Conservation (phyloP, 2,113 vertebrate species). For the Thamnophis sirtalis region DNA sequence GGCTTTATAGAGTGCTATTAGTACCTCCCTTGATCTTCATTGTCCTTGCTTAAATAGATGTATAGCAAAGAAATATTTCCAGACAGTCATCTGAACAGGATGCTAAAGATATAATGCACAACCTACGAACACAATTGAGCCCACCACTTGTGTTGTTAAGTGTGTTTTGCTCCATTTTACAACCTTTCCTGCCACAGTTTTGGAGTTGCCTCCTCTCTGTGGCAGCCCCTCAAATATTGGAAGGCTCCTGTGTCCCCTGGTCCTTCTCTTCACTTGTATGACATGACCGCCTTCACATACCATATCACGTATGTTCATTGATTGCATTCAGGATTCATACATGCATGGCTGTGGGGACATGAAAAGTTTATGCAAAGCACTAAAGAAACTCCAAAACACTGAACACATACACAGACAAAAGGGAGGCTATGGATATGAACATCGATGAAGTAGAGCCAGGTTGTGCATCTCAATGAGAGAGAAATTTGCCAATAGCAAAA, state of each 20-base stretch:
- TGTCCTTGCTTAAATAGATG: no score
- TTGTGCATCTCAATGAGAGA: not conserved
- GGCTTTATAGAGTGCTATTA: no score
- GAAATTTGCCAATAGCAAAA: no score
- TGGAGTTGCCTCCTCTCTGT: no score
- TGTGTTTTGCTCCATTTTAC: not conserved
- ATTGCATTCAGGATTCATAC: not conserved
- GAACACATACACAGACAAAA: not conserved
- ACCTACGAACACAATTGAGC: not conserved
- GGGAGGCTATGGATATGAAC: not conserved
- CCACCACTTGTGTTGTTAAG: not conserved
- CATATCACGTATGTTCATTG: not conserved
- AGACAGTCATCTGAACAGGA: no score
- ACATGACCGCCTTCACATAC: not conserved
- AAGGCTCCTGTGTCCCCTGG: no score
- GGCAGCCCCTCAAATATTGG: no score
- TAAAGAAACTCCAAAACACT: not conserved
- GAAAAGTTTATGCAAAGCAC: not conserved
- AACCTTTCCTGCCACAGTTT: not conserved
- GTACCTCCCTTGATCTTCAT: no score
- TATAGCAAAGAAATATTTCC: no score
- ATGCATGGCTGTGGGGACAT: not conserved
- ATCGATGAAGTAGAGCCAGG: not conserved
- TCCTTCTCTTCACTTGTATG: no score
- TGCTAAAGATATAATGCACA: no score